Percentiles rank a stretch among this genome's conserved stretches.
Conservation (phyloP, 2,888 invertebrate species). For the Buathra laborator region DNA sequence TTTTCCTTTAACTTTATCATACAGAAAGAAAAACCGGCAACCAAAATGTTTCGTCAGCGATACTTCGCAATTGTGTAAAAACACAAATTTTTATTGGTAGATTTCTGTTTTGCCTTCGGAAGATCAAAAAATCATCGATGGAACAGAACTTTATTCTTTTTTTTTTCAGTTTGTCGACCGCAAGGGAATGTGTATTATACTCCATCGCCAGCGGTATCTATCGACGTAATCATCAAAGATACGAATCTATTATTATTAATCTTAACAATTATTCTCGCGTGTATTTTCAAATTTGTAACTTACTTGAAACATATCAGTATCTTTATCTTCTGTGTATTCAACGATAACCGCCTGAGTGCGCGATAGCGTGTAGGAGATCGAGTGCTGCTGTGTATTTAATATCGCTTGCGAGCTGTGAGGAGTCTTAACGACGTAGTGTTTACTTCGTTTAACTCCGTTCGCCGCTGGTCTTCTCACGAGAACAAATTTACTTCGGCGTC, state of each 20-base stretch:
- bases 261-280: not conserved
- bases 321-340: constrained; percentile 97
- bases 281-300: constrained; percentile 72
- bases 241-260: not conserved
- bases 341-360: constrained; percentile 99
- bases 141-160: constrained; percentile 9
- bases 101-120: not conserved
- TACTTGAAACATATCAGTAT: constrained; percentile 99
- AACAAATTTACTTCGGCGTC: constrained; percentile 97
- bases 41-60: no score
- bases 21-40: no score
- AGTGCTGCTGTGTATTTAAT: constrained; percentile 96
- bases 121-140: not conserved
- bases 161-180: constrained; percentile 27
- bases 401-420: constrained; percentile 98
- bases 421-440: constrained; percentile 98
- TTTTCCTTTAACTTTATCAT: no score
- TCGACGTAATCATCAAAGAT: not conserved
- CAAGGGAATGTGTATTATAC: not conserved
- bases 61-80: not conserved
- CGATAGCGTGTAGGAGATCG: constrained; percentile 98
- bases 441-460: constrained; percentile 97
- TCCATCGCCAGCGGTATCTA: not conserved
- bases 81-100: not conserved
- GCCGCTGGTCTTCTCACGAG: constrained; percentile 93